These are phyloP conservation scores for Trematomus loennbergii DNA, from an alignment of 2,113 vertebrate genomes.

Conservation along the genomic window DNA sequence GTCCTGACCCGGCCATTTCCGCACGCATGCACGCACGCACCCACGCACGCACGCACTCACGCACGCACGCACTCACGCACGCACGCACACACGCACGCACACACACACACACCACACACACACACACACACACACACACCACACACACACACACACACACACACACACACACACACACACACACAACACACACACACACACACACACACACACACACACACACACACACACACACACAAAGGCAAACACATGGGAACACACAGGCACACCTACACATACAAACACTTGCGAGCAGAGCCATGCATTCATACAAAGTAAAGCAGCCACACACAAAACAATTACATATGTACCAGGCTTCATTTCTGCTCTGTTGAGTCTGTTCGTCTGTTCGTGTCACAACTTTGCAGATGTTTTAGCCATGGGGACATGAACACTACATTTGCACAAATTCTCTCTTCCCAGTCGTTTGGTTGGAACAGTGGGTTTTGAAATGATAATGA, in stretches of 20 bases:
- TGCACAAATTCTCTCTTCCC: slow-evolving; percentile 70
- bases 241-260: no score
- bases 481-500: slow-evolving; percentile 82
- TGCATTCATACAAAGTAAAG: slow-evolving; percentile 38
- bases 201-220: no score
- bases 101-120: slow-evolving; percentile 8
- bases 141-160: neutral
- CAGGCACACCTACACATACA: no score
- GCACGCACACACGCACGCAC: neutral
- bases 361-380: slow-evolving; percentile 66
- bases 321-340: slow-evolving; percentile 43
- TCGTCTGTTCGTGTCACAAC: slow-evolving; percentile 65
- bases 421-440: slow-evolving; percentile 71
- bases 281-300: neutral
- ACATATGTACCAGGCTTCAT: slow-evolving; percentile 57
- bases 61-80: slow-evolving; percentile 1
- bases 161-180: neutral
- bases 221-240: no score
- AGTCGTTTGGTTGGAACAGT: slow-evolving; percentile 68
- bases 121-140: no score
- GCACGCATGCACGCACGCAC: neutral
- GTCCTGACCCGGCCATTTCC: slow-evolving; percentile 51
- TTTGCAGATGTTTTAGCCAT: slow-evolving; percentile 73
- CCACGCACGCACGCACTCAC: neutral
- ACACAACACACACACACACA: neutral